These are phyloP conservation scores for Pseudolaguvia tuberculata DNA, from an alignment of 2,113 vertebrate genomes.

Conservation along the genomic window DNA sequence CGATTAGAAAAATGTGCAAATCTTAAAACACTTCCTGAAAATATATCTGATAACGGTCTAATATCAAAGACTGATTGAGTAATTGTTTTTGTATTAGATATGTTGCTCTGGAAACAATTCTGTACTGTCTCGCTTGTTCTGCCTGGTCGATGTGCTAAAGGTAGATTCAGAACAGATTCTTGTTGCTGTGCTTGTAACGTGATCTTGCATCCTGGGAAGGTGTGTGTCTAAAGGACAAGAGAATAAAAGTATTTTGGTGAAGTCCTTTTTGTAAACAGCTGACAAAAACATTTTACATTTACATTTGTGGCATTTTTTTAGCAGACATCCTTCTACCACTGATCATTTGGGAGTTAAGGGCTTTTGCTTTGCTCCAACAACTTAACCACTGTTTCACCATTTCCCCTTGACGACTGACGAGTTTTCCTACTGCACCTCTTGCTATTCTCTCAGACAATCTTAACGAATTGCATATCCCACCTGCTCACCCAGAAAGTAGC, in stretches of 20 bases:
- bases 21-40: constrained; percentile 17
- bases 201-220: neutral
- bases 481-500: neutral
- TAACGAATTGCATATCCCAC: neutral
- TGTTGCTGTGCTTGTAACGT: constrained; percentile 37
- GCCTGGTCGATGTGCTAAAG: constrained; percentile 10
- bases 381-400: too few relatives aligned
- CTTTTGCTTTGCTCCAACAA: too few relatives aligned
- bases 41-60: neutral
- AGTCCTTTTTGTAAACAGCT: neutral
- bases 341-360: too few relatives aligned
- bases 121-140: constrained; percentile 6
- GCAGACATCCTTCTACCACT: too few relatives aligned
- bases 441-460: neutral
- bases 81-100: too few relatives aligned
- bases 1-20: constrained; percentile 45
- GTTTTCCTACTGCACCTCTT: too few relatives aligned
- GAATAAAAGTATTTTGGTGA: too few relatives aligned
- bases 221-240: neutral
- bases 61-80: neutral
- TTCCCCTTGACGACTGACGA: neutral
- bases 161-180: constrained; percentile 26
- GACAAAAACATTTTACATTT: too few relatives aligned
- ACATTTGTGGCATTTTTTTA: too few relatives aligned
- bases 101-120: neutral